phyloP scores from a whole-genome alignment of 2,113 vertebrate species.

The Symphodus melops region DNA sequence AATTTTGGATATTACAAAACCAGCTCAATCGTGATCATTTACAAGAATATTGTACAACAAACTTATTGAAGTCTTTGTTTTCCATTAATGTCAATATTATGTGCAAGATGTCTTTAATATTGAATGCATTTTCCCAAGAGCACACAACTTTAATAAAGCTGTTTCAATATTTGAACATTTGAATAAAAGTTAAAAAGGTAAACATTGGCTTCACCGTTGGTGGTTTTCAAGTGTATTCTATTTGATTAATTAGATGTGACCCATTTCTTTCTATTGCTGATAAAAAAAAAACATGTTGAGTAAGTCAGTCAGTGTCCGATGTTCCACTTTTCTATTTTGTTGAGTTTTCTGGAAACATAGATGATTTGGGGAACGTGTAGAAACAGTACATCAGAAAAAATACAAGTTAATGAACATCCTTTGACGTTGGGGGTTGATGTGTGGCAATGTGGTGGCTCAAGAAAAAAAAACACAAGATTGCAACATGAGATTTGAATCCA shows the following conservation, averaged over 20 bases:
- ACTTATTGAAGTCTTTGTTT: neutral
- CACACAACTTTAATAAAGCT: neutral
- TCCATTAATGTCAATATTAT: neutral
- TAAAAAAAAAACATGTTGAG: no score
- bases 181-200: neutral
- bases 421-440: neutral
- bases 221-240: neutral
- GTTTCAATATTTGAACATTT: neutral
- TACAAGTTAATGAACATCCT: no score
- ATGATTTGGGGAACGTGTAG: neutral
- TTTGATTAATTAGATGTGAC: conserved; percentile 24
- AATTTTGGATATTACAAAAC: conserved; percentile 64
- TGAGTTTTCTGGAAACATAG: neutral
- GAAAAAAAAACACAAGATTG: conserved; percentile 6
- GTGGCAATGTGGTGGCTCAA: neutral
- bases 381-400: neutral
- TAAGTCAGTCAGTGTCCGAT: neutral
- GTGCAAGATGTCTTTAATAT: neutral
- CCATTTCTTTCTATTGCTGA: neutral
- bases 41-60: no score
- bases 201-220: neutral
- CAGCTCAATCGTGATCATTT: neutral
- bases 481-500: conserved; percentile 3
- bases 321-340: neutral
- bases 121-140: neutral